Conservation (phyloP, 2,888 invertebrate genomes). For the Galerucella calmariensis region DNA sequence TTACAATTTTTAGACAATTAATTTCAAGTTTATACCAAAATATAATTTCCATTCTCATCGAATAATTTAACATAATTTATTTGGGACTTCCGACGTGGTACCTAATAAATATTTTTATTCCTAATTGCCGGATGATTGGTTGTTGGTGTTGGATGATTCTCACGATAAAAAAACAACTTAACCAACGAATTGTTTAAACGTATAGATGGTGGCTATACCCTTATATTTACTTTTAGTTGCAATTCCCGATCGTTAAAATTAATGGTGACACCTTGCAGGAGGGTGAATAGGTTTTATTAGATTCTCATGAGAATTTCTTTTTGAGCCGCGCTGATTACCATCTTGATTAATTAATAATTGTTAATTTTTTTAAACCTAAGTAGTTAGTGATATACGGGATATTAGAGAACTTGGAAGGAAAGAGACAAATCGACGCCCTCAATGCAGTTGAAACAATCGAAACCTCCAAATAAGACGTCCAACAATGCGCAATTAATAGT, state of each 20-base stretch:
- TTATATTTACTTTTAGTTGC: conserved; percentile 33
- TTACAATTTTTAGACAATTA: no score
- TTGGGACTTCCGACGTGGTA: conserved; percentile 20
- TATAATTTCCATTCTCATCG: conserved; percentile 23
- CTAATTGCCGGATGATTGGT: conserved; percentile 38
- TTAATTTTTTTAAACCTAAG: neutral
- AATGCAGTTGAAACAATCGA: no score
- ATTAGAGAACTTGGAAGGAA: no score
- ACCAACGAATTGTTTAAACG: conserved; percentile 22
- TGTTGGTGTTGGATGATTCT: conserved; percentile 44
- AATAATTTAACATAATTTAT: conserved; percentile 38
- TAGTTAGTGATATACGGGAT: no score
- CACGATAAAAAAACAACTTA: conserved; percentile 36
- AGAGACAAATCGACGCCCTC: no score
- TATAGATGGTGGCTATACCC: conserved; percentile 34
- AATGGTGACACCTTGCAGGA: conserved; percentile 30
- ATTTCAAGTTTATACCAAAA: neutral
- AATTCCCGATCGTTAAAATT: conserved; percentile 22
- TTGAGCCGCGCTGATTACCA: neutral
- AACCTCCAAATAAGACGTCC: no score
- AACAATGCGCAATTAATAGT: no score
- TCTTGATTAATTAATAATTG: neutral
- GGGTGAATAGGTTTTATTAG: conserved; percentile 23
- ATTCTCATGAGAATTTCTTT: conserved; percentile 31
- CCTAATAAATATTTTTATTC: neutral